Percentiles rank a stretch among this genome's conserved stretches.
These are phyloP conservation scores for Artemia sinica DNA, from an alignment of 2,888 invertebrate species.

Conservation along the genomic window DNA sequence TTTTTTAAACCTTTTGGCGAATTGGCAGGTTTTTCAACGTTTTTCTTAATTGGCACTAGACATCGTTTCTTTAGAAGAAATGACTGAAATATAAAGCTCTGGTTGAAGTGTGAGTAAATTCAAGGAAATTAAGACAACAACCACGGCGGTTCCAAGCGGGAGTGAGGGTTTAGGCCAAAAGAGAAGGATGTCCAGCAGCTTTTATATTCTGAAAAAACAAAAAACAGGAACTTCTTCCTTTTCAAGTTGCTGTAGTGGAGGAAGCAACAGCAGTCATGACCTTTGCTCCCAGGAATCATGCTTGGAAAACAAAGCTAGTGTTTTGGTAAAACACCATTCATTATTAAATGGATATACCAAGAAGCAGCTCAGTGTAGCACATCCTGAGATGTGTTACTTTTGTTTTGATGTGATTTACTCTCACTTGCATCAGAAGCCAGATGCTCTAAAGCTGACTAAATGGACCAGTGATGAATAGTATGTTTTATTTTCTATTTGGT, in stretches of 20 bases:
- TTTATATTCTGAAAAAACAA: slow-evolving; percentile 80
- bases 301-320: slow-evolving; percentile 32
- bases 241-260: slow-evolving; percentile 14
- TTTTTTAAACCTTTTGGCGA: too few species aligned
- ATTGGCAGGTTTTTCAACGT: too few species aligned
- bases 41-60: too few species aligned
- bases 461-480: slow-evolving; percentile 91
- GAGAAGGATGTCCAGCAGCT: slow-evolving; percentile 58
- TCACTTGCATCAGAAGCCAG: slow-evolving; percentile 68
- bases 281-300: slow-evolving; percentile 30
- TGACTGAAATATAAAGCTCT: too few species aligned
- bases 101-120: too few species aligned
- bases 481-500: slow-evolving; percentile 38
- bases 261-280: slow-evolving; percentile 15
- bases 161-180: slow-evolving; percentile 17
- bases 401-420: slow-evolving; percentile 96
- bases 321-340: slow-evolving; percentile 32
- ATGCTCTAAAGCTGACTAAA: slow-evolving; percentile 72
- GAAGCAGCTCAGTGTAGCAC: slow-evolving; percentile 41
- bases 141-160: not conserved
- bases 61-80: too few species aligned
- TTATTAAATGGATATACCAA: slow-evolving; percentile 24
- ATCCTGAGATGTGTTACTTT: slow-evolving; percentile 93
- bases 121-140: too few species aligned
- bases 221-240: slow-evolving; percentile 47